A percentile compares a stretch with the other conserved stretches of the same genome.
Evolutionary conservation across 2,797 vertebrate species (phyloP).

Genomic region (Microctenopoma steveboyesi): DNA sequence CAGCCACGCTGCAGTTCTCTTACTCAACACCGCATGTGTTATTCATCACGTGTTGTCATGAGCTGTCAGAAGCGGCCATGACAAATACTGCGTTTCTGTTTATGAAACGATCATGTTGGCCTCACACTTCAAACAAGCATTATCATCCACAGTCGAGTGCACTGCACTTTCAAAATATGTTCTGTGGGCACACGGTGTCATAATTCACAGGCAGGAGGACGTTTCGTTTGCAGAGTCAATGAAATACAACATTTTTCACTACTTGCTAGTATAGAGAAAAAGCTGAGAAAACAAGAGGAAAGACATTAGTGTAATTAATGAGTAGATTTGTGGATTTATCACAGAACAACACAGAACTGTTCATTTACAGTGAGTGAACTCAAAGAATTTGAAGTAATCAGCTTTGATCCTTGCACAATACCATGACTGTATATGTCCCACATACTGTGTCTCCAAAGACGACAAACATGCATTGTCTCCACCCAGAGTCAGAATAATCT

Average conservation of each 20-base stretch:
- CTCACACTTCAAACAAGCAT: slow-evolving; percentile 48
- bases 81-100: slow-evolving; percentile 67
- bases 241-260: slow-evolving; percentile 36
- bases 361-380: slow-evolving; percentile 43
- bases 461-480: slow-evolving; percentile 70
- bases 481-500: slow-evolving; percentile 59
- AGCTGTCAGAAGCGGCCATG: slow-evolving; percentile 58
- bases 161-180: slow-evolving; percentile 41
- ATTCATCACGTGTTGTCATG: slow-evolving; percentile 68
- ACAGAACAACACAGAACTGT: slow-evolving; percentile 31
- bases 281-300: slow-evolving; percentile 28
- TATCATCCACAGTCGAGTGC: slow-evolving; percentile 31
- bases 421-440: slow-evolving; percentile 56
- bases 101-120: slow-evolving; percentile 55
- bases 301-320: slow-evolving; percentile 37
- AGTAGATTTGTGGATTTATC: slow-evolving; percentile 45
- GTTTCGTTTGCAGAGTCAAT: slow-evolving; percentile 33
- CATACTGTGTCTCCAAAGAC: slow-evolving; percentile 38
- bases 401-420: slow-evolving; percentile 46
- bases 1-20: slow-evolving; percentile 49
- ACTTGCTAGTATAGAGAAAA: slow-evolving; percentile 17
- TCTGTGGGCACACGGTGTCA: slow-evolving; percentile 26
- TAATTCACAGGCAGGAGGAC: slow-evolving; percentile 46
- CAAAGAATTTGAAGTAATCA: slow-evolving; percentile 49
- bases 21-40: slow-evolving; percentile 64